These are phyloP conservation scores for Avahi laniger DNA, from an alignment of 2,797 vertebrate genomes.

Conservation along the genomic window DNA sequence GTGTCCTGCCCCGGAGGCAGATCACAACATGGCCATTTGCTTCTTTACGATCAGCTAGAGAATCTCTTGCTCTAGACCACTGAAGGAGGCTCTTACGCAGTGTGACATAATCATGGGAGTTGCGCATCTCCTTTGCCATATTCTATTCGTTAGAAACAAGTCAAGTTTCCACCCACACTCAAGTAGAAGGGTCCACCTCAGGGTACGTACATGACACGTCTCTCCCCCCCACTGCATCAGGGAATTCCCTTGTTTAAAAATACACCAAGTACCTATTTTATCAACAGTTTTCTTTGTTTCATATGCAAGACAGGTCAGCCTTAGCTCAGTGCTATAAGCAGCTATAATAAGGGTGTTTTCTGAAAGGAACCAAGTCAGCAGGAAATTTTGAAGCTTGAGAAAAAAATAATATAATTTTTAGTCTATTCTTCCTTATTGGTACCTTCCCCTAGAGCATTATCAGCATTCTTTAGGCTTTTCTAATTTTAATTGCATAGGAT, in stretches of 20 bases:
- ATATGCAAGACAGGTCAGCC: neutral
- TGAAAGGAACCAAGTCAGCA: neutral
- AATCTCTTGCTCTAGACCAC: neutral
- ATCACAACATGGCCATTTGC: neutral
- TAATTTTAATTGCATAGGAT: neutral
- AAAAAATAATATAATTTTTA: neutral
- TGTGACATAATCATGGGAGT: neutral
- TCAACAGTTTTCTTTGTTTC: neutral
- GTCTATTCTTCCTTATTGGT: neutral
- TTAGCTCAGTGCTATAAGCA: neutral
- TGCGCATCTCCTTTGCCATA: neutral
- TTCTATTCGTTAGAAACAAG: neutral
- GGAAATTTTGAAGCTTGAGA: neutral
- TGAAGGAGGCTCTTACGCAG: neutral
- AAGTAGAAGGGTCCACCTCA: neutral
- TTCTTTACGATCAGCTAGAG: neutral
- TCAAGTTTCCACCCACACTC: neutral
- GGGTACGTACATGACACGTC: neutral
- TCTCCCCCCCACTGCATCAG: neutral
- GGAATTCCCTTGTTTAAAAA: neutral
- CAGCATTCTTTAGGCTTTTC: neutral
- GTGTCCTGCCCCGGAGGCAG: fast-evolving
- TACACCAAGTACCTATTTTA: neutral
- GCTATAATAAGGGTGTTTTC: neutral
- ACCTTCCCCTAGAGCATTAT: neutral